phyloP scores from a whole-genome alignment of 2,113 vertebrate species.

The Bubo blakistoni region DNA sequence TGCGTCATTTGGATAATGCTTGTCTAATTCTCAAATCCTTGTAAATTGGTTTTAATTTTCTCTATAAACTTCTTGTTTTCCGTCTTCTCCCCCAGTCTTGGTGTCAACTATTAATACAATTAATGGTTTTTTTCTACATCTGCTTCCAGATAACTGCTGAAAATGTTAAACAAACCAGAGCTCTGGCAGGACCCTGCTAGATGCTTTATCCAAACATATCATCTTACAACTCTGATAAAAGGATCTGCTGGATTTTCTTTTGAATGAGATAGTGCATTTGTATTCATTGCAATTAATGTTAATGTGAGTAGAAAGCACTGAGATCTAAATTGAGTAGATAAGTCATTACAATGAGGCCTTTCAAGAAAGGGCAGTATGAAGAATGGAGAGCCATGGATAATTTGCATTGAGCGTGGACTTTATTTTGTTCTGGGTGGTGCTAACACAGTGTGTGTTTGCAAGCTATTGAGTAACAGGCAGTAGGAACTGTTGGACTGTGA shows the following conservation, averaged over 20 bases:
- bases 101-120: neutral
- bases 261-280: neutral
- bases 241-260: constrained; percentile 18
- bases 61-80: neutral
- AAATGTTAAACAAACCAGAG: constrained; percentile 40
- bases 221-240: constrained; percentile 38
- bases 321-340: constrained; percentile 22
- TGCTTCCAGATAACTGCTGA: constrained; percentile 24
- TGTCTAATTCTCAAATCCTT: neutral
- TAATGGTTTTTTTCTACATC: constrained; percentile 25
- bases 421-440: constrained; percentile 8
- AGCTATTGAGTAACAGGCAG: neutral
- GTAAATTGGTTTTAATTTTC: neutral
- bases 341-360: constrained; percentile 5
- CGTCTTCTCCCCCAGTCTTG: neutral
- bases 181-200: neutral
- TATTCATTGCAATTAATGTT: neutral
- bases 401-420: neutral
- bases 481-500: neutral
- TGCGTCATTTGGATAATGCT: neutral
- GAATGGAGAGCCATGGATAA: neutral
- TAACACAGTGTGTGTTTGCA: neutral
- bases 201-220: neutral
- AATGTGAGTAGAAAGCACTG: constrained; percentile 14
- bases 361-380: neutral